Conservation (phyloP, 1,140 invertebrate genomes). For the Episyrphus balteatus region DNA sequence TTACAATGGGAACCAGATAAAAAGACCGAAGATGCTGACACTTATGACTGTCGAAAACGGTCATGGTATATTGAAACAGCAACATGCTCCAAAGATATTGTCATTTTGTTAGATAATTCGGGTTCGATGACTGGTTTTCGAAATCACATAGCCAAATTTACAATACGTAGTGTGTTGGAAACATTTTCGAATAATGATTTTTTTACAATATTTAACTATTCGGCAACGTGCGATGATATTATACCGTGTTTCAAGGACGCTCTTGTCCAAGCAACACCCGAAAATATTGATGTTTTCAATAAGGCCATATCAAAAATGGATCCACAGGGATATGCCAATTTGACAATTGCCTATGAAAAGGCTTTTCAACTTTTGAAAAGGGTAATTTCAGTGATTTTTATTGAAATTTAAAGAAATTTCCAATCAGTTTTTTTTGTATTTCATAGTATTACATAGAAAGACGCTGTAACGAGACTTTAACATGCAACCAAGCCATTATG, state of each 20-base stretch:
- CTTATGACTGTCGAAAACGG: slow-evolving; percentile 75
- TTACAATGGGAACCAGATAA: slow-evolving; percentile 40
- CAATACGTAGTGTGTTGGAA: slow-evolving; percentile 77
- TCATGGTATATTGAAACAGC: slow-evolving; percentile 96
- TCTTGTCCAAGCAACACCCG: slow-evolving; percentile 83
- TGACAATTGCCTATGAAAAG: slow-evolving; percentile 68
- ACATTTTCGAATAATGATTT: slow-evolving; percentile 98
- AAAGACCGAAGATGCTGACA: slow-evolving; percentile 43
- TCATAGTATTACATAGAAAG: slow-evolving; percentile 42
- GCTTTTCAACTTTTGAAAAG: slow-evolving; percentile 76
- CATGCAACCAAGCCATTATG: slow-evolving; percentile 97
- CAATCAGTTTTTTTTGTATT: slow-evolving; percentile 8
- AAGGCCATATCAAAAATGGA: slow-evolving; percentile 53
- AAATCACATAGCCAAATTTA: slow-evolving; percentile 52
- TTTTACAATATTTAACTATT: slow-evolving; percentile 81
- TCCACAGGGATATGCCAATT: slow-evolving; percentile 73
- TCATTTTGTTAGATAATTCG: slow-evolving; percentile 88
- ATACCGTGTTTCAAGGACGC: slow-evolving; percentile 72
- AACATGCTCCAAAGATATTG: slow-evolving; percentile 92
- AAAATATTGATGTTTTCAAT: slow-evolving; percentile 74
- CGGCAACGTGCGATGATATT: slow-evolving; percentile 50
- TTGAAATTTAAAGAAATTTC: too few species aligned
- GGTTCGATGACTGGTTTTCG: slow-evolving; percentile 94
- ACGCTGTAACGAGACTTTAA: slow-evolving; percentile 44
- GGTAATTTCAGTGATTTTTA: slow-evolving; percentile 38